Evolutionary conservation across 2,797 vertebrate genomes (phyloP).

Genomic region (Oreortyx pictus): DNA sequence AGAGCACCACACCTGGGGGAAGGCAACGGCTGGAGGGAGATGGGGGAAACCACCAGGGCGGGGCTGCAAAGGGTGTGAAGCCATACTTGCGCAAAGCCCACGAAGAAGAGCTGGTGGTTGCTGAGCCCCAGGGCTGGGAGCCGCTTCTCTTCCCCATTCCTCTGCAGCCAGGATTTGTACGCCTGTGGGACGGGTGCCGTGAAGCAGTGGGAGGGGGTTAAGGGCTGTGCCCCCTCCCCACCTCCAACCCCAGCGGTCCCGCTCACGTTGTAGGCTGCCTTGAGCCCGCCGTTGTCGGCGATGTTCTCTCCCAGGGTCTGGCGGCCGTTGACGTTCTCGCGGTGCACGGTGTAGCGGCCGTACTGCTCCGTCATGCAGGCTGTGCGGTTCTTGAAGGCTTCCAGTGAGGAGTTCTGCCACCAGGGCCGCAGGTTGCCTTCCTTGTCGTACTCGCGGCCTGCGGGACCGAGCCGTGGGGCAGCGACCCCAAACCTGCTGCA

Average conservation of each 20-base stretch:
- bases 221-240: rapidly evolving
- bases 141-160: slow-evolving; percentile 88
- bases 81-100: slow-evolving; percentile 95
- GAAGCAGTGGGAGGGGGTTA: neutral
- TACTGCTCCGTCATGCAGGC: slow-evolving; percentile 96
- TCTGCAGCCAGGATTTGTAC: slow-evolving; percentile 89
- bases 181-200: slow-evolving; percentile 80
- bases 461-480: neutral
- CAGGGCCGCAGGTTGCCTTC: slow-evolving; percentile 94
- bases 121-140: slow-evolving; percentile 93
- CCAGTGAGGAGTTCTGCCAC: slow-evolving; percentile 96
- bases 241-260: rapidly evolving
- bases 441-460: slow-evolving; percentile 96
- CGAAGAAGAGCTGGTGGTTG: slow-evolving; percentile 96
- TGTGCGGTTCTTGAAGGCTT: slow-evolving; percentile 90
- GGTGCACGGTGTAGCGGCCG: slow-evolving; percentile 87
- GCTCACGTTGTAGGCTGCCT: slow-evolving; percentile 95
- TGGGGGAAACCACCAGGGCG: rapidly evolving
- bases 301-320: slow-evolving; percentile 98
- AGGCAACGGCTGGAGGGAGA: neutral
- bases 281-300: slow-evolving; percentile 94
- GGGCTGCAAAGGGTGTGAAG: no score
- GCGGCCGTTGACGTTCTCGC: slow-evolving; percentile 91
- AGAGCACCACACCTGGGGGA: slow-evolving; percentile 93
- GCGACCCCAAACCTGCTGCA: neutral